Percentiles rank a stretch among this genome's conserved stretches.
Evolutionary conservation across 2,797 vertebrate species (phyloP).

Genomic region (Cryptoblepharus egeriae): DNA sequence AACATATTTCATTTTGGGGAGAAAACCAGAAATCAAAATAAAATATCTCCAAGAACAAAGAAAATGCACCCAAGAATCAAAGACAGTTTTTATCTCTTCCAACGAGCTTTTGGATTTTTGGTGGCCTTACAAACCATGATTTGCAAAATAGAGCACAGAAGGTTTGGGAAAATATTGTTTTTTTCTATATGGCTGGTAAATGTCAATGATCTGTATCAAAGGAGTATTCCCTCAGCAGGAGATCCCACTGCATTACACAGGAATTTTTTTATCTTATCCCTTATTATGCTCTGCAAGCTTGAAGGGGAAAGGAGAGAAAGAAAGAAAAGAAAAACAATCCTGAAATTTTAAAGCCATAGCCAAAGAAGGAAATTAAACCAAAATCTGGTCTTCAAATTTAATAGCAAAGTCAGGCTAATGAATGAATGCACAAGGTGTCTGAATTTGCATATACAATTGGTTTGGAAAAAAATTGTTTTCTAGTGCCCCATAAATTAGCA

Average conservation of each 20-base stretch:
- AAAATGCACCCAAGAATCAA: background rate
- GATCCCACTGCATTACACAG: constrained; percentile 49
- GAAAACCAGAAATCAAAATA: constrained; percentile 36
- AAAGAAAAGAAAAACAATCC: constrained; percentile 67
- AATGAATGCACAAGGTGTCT: constrained; percentile 47
- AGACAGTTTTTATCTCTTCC: background rate
- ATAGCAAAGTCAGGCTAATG: constrained; percentile 56
- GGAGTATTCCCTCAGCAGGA: constrained; percentile 47
- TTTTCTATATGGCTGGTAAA: constrained; percentile 63
- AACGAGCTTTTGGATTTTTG: constrained; percentile 41
- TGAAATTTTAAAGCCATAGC: constrained; percentile 61
- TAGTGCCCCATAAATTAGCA: background rate
- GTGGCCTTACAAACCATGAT: constrained; percentile 42
- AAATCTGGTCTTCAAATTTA: constrained; percentile 44
- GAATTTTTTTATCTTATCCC: constrained; percentile 39
- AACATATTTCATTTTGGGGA: constrained; percentile 4
- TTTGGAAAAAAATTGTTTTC: constrained; percentile 25
- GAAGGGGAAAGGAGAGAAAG: constrained; percentile 18
- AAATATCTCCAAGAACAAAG: constrained; percentile 33
- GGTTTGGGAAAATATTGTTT: constrained; percentile 62
- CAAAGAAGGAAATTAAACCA: constrained; percentile 50
- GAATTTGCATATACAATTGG: constrained; percentile 62
- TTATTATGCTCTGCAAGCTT: constrained; percentile 56
- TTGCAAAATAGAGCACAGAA: constrained; percentile 49
- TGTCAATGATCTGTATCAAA: constrained; percentile 61